Base-by-base conservation (phyloP, 2,888 invertebrate genomes). In the Chesias legatella region DNA sequence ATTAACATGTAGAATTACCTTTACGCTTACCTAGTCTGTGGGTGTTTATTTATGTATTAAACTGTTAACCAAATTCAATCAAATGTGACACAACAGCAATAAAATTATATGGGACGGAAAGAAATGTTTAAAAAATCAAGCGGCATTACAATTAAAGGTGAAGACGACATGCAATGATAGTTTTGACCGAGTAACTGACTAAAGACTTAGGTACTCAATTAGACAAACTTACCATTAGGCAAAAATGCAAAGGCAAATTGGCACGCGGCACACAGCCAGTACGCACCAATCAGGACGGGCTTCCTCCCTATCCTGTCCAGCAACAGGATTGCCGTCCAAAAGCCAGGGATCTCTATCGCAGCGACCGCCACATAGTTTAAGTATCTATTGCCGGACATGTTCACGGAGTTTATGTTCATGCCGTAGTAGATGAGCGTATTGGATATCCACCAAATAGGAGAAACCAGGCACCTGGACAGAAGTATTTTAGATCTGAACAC, bases 381-480 rank as follows among this genome's bases (percentile, higher is more conserved):
- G 65, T 93, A 93, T 27, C 89, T 79, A 62, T 93, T 91, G 0
- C 93, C 93, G 1, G 90, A 90, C 43, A 94, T 73, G 23, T 91
- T 90, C 5, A 92, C 92, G 0, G 93, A 90, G 63, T 92, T 93
- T 27, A 94, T 81, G 1, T 91, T 91, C 67, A 94, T 82, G 0
- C 94, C 94, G 56, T 93, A 94, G 71, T 92, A 94, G 3, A 93
- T 90, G 44, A 93, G 90, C 0, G 92, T 91, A 53, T 91, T 93
- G 0, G 92, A 91, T 9, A 92, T 89, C 93, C 93, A 93, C 79
- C 92, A 92, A 43, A 92, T 86, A 1, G 91, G 85, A 0, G 81
- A 73, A 3, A 83, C 75, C 3, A 67, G 22, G 49, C 83, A 83
- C 9, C 86, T 61, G 0, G 62, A 60, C 3, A 86, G 48, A 1